Evolutionary conservation across 2,888 invertebrate species (phyloP).

Genomic region (Agrilus mali): DNA sequence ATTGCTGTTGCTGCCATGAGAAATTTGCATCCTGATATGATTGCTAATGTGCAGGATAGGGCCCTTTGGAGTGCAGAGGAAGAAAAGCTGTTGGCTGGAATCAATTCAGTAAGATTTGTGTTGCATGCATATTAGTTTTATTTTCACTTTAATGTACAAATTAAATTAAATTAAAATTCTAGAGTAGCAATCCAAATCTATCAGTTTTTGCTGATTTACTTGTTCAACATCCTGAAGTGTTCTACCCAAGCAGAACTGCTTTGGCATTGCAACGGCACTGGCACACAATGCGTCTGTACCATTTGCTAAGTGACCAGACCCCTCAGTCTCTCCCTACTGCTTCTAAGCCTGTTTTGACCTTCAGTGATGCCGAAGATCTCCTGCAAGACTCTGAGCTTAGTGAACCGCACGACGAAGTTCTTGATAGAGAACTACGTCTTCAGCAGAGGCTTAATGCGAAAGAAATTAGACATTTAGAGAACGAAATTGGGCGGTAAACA

Average conservation of each 20-base stretch:
- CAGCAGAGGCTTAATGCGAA: slow-evolving; percentile 22
- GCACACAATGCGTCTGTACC: slow-evolving; percentile 85
- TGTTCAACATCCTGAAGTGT: slow-evolving; percentile 69
- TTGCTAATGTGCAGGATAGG: slow-evolving; percentile 75
- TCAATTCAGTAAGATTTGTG: slow-evolving; percentile 54
- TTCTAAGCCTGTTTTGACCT: slow-evolving; percentile 45
- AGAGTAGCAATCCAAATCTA: slow-evolving; percentile 59
- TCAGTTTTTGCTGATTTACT: slow-evolving; percentile 78
- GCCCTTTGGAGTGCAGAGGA: slow-evolving; percentile 84
- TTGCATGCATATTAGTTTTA: background rate
- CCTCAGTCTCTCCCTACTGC: slow-evolving; percentile 35
- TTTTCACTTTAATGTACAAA: slow-evolving; percentile 13
- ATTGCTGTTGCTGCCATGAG: slow-evolving; percentile 88
- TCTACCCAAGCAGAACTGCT: slow-evolving; percentile 79
- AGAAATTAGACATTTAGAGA: slow-evolving; percentile 80
- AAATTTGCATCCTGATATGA: slow-evolving; percentile 83
- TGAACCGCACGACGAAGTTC: slow-evolving; percentile 68
- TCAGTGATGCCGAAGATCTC: slow-evolving; percentile 87
- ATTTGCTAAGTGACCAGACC: slow-evolving; percentile 79
- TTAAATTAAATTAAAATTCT: slow-evolving; percentile 17
- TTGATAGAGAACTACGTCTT: slow-evolving; percentile 66
- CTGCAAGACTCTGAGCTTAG: slow-evolving; percentile 72
- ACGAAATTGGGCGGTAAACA: slow-evolving; percentile 49
- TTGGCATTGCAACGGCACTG: slow-evolving; percentile 80
- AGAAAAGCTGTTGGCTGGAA: slow-evolving; percentile 70